Percentiles rank a stretch among this genome's conserved stretches.
phyloP scores from a whole-genome alignment of 2,888 invertebrate species.

The Lithophane socia region DNA sequence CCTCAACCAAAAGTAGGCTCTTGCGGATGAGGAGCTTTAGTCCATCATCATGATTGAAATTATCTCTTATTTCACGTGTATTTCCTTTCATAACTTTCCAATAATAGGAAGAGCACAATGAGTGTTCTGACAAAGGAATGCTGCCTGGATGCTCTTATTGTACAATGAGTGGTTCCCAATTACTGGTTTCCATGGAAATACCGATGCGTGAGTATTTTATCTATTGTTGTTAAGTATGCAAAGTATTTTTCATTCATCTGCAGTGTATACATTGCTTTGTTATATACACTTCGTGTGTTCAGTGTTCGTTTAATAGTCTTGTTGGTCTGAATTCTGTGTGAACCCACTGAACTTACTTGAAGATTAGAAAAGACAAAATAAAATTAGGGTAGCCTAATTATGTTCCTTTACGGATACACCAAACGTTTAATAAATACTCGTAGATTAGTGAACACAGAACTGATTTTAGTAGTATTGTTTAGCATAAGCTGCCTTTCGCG shows the following conservation, averaged over 20 bases:
- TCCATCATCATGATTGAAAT: constrained; percentile 49
- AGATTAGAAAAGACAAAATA: no score
- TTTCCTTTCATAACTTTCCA: constrained; percentile 56
- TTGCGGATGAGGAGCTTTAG: constrained; percentile 33
- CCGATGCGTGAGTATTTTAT: constrained; percentile 48
- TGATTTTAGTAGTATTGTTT: neutral
- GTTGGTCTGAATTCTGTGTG: neutral
- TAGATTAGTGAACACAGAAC: neutral
- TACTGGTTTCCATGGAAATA: constrained; percentile 59
- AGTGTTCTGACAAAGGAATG: constrained; percentile 54
- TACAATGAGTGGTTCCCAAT: constrained; percentile 66
- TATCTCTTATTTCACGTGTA: constrained; percentile 57
- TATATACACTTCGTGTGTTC: neutral
- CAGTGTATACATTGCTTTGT: constrained; percentile 20
- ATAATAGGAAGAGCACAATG: constrained; percentile 59
- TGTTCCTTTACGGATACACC: neutral
- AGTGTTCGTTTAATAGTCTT: neutral
- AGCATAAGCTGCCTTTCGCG: neutral
- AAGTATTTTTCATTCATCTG: constrained; percentile 39
- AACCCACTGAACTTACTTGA: neutral
- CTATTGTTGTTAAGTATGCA: constrained; percentile 53
- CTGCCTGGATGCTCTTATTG: constrained; percentile 56
- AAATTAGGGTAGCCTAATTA: neutral
- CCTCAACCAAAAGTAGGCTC: constrained; percentile 15
- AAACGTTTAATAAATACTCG: neutral